Evolutionary conservation across 37 sponge, comb jelly and placozoan genomes (phyloP), one percentile per base, ranked within the genome.

Genomic region (Hexactinellida sp.): DNA sequence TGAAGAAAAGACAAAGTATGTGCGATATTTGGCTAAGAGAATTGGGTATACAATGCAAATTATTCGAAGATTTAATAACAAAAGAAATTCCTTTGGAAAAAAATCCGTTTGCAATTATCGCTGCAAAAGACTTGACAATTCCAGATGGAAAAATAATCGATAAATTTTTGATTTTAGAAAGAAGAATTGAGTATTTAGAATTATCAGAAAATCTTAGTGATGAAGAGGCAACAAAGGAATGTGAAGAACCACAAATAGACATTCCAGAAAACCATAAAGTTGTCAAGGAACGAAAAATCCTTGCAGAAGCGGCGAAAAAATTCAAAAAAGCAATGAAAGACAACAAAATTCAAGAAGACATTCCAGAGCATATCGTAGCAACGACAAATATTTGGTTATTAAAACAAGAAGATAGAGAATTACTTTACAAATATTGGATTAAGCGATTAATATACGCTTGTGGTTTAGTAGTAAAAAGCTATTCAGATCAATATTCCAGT

Each of bases 381-480:
- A n/a, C 30, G 21, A 10, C 32, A 25, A n/a, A 63, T 63, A 7
- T 63, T 25, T 63, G 76, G 76, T 7, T n/a, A 32, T n/a, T 63
- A 23, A 63, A 63, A 10, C 76, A 63, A n/a, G 30, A 10, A n/a
- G 76, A 63, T 23, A 63, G 76, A 63, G 76, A 63, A 63, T 25
- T n/a, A 38, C 86, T 94, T 0, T 94, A 94, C 37, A 88, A 88
- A 16, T 91, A 90, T 36, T 94, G 94, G 94, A 34, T 54, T 21
- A 36, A 87, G 32, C 19, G 82, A 71, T 84, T 84, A 35, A 54
- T 87, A 25, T 54, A 54, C 0, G 16, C 28, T 0, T 36, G 28
- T 24, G 88, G 89, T 32, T 36, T 38, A 0, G 1, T 39, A 0
- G 37, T 90, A 5, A 36, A 55, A 36, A 36, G 83, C 30, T n/a